Evolutionary conservation across 2,113 vertebrate species (phyloP).

Genomic region (Potamarius usumacintae): DNA sequence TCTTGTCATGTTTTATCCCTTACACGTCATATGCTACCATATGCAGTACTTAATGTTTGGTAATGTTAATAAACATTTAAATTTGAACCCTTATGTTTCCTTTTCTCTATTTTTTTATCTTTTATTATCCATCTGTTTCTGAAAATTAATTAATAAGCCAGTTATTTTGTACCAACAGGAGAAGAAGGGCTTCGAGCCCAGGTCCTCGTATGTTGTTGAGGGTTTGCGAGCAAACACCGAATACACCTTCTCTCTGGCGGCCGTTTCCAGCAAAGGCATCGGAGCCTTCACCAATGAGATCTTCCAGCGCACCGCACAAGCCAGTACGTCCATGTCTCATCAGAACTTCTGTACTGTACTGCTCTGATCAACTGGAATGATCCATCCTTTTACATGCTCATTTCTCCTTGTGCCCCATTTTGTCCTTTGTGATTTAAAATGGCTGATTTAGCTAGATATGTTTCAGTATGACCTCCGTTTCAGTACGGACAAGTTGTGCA

Average conservation of each 20-base stretch:
- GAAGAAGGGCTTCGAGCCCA: slow-evolving; percentile 84
- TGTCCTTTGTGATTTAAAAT: background rate
- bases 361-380: slow-evolving; percentile 10
- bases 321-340: slow-evolving; percentile 83
- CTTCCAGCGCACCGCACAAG: slow-evolving; percentile 92
- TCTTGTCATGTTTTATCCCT: background rate
- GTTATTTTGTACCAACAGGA: slow-evolving; percentile 69
- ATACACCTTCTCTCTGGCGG: slow-evolving; percentile 93
- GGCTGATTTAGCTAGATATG: background rate
- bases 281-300: slow-evolving; percentile 93
- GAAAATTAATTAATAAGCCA: background rate
- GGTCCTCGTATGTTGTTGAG: slow-evolving; percentile 83
- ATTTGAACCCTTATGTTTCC: background rate
- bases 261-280: slow-evolving; percentile 90
- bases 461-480: background rate
- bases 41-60: background rate
- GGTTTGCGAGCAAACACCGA: slow-evolving; percentile 93
- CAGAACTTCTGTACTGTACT: slow-evolving; percentile 2
- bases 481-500: background rate
- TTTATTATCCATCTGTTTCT: background rate
- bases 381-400: slow-evolving; percentile 9
- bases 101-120: background rate
- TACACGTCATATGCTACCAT: background rate
- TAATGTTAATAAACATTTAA: background rate
- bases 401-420: slow-evolving; percentile 37